A percentile compares a stretch with the other conserved stretches of the same genome.
Conservation (phyloP, 2,113 vertebrate genomes). For the Raja brachyura region DNA sequence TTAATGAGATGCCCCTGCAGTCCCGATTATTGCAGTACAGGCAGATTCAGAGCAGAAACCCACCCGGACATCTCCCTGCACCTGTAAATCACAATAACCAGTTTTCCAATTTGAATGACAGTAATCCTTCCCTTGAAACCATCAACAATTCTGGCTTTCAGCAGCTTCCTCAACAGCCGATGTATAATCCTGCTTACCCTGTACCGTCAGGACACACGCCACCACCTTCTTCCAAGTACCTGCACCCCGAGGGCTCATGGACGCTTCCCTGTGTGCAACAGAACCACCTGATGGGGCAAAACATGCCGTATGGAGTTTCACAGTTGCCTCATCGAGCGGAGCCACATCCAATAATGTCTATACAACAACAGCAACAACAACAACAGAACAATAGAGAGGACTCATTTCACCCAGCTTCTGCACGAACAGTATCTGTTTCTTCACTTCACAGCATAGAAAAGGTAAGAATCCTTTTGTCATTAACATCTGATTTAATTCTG, state of each 20-base stretch:
- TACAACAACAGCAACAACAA: slow-evolving; percentile 81
- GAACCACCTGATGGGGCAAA: slow-evolving; percentile 76
- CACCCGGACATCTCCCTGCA: slow-evolving; percentile 71
- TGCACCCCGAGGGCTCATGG: slow-evolving; percentile 89
- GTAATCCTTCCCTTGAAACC: slow-evolving; percentile 70
- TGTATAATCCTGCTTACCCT: slow-evolving; percentile 73
- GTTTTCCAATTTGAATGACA: slow-evolving; percentile 69
- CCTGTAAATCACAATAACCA: slow-evolving; percentile 64
- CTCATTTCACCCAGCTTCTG: slow-evolving; percentile 77
- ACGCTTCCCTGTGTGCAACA: slow-evolving; percentile 77
- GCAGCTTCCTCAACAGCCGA: slow-evolving; percentile 64
- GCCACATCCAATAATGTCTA: slow-evolving; percentile 84
- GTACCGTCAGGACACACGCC: slow-evolving; percentile 74
- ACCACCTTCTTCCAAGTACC: slow-evolving; percentile 81
- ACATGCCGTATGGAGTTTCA: slow-evolving; percentile 84
- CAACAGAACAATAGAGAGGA: slow-evolving; percentile 78
- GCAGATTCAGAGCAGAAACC: slow-evolving; percentile 76
- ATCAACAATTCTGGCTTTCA: slow-evolving; percentile 71
- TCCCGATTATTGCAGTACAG: slow-evolving; percentile 94
- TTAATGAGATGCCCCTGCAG: slow-evolving; percentile 85
- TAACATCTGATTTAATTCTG: neutral
- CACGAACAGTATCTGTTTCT: slow-evolving; percentile 79
- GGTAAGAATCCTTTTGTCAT: slow-evolving; percentile 54
- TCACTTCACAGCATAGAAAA: slow-evolving; percentile 94
- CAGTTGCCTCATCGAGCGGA: slow-evolving; percentile 80